Base-by-base conservation (phyloP, 1,140 invertebrate genomes). In the Ips nitidus region DNA sequence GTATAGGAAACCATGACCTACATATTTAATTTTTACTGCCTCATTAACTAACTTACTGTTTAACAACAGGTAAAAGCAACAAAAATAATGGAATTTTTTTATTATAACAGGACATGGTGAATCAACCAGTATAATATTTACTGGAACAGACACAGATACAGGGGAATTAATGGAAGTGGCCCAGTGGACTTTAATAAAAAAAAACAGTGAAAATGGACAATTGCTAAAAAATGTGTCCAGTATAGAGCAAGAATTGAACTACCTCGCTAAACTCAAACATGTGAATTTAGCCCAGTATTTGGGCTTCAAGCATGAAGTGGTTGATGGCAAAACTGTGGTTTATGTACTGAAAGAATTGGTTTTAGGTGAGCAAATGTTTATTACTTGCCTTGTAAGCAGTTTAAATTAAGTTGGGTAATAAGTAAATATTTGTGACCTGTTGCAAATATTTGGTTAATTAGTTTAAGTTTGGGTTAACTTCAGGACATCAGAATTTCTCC, bases 211-310 rank as follows among this genome's bases (percentile, higher is more conserved):
- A 74, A 73, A 79, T n/a, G 77, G 81, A 59, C 73, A 81, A 6
- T 78, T 82, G 43, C 77, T 84, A 66, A 86, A 88, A 79, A 84
- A 88, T 80, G 79, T 90, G 2, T 76, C 78, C 8, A 84, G 83
- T 63, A 85, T 92, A 56, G 91, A 93, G 77, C 88, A 90, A 76
- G 91, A 93, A 80, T 80, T 92, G 5, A 84, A 86, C 73, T 83
- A 86, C 59, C 78, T 94, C 3, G 81, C 87, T 3, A 88, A 86
- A 76, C 78, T 94, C 4, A 83, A 86, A 74, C 91, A 93, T 81
- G 79, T 82, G 40, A 90, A 92, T 83, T 82, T 94, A 4, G 84
- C 90, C 7, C 84, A 87, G 73, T 93, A 92, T 81, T 80, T 91
- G 57, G 89, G 88, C 73, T 87, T 93, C 75, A 86, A 86, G 72